Percentiles rank a stretch among this genome's conserved stretches.
These are phyloP conservation scores for Parazoanthus swiftii DNA, from an alignment of 92 coral and sea anemone species.

Conservation along the genomic window DNA sequence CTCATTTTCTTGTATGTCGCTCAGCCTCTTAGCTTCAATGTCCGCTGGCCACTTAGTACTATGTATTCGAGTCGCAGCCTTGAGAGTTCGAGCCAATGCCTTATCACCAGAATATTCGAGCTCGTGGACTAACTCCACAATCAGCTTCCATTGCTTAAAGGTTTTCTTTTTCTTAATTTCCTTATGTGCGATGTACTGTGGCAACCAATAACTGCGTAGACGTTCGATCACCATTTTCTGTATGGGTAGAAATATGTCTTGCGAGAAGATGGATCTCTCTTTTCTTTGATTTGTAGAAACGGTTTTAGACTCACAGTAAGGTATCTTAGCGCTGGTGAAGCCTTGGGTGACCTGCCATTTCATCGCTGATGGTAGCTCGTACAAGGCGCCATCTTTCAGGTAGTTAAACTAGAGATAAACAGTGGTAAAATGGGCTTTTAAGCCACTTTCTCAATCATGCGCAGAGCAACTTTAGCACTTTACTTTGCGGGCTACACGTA, in stretches of 20 bases:
- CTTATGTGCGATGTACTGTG: slow-evolving; percentile 73
- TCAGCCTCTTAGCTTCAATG: neutral
- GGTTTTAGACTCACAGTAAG: slow-evolving; percentile 29
- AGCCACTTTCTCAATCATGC: too few species aligned
- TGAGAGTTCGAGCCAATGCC: slow-evolving; percentile 12
- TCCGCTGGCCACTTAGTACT: neutral
- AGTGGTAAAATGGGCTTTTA: too few species aligned
- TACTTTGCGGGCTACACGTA: too few species aligned
- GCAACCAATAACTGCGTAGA: slow-evolving; percentile 81
- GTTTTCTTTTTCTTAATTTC: slow-evolving; percentile 43
- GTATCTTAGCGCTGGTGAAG: slow-evolving; percentile 8
- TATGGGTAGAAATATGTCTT: slow-evolving; percentile 62
- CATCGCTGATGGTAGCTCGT: slow-evolving; percentile 83
- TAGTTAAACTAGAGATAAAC: slow-evolving; percentile 53
- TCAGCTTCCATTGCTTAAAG: slow-evolving; percentile 14
- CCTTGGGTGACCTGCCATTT: slow-evolving; percentile 62
- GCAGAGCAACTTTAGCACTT: too few species aligned
- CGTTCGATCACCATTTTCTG: slow-evolving; percentile 70
- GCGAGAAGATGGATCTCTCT: slow-evolving; percentile 75
- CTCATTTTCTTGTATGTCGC: neutral
- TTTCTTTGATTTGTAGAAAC: slow-evolving; percentile 38
- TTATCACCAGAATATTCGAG: neutral
- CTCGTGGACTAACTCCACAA: slow-evolving; percentile 25
- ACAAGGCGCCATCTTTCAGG: slow-evolving; percentile 73
- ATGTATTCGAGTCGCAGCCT: slow-evolving; percentile 18